Base-by-base conservation (phyloP, 2,888 invertebrate species). In the Abrostola triplasia region DNA sequence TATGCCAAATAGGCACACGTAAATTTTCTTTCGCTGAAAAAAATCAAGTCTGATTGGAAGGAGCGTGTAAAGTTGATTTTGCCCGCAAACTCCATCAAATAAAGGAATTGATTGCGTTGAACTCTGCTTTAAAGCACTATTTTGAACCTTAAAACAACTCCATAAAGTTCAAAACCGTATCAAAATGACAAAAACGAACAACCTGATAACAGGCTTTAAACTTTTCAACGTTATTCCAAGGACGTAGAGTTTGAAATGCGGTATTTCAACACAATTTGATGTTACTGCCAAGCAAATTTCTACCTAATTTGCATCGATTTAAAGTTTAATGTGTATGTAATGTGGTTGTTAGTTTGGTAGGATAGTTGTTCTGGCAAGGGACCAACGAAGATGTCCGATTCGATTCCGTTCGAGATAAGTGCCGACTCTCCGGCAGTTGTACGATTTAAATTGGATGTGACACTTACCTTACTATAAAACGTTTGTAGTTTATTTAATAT, bases 351-450 rank as follows among this genome's bases (percentile, higher is more conserved):
- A 50, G 53, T 56, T 68, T 51, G 52, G 59, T 44, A 6, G 24
- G 59, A 50, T 42, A 40, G 38, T 49, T 49, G 49, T 63, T 65
- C 38, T 76, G 76, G 76, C 76, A 57, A 6, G 0, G n/a, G 0
- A 70, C 73, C 76, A 76, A 66, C 47, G 8, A 55, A 52, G 67
- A 63, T 60, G 52, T 59, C 64, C 51, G 61, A 70, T 70, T 73
- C 61, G 67, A 76, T 76, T 76, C 64, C 55, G 64, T 56, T 73
- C 40, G 47, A 66, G 76, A 65, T 76, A 76, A 73, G 63, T 59
- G 38, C 13, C 35, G 57, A 36, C 72, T 63, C 47, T 51, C 41
- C 66, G 57, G 57, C 65, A 67, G 67, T 62, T 36, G 36, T 56
- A 49, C 47, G 47, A 63, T 42, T 65, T 50, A 61, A 61, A 73